Evolutionary conservation across 1,140 invertebrate species (phyloP), one percentile per base, ranked within the genome.

Genomic region (Bradysia coprophila): DNA sequence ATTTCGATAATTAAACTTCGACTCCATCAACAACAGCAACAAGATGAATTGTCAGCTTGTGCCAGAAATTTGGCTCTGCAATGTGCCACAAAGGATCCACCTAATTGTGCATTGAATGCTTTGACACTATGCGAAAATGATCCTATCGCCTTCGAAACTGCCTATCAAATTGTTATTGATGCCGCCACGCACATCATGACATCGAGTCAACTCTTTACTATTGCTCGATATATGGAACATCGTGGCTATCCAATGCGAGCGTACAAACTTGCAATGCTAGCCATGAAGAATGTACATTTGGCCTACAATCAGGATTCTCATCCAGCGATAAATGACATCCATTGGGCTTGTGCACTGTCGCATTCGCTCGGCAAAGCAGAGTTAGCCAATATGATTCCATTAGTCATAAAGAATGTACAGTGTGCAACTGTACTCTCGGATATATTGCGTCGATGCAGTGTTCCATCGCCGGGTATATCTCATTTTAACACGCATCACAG

Each of bases 241-340:
- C 59, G 82, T 2, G 80, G 80, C 0, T 84, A 86, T 59, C 80
- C 82, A 2, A 73, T 77, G 9, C 63, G 82, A 13, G 84, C 83
- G 3, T 87, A 85, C 64, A 75, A 83, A 45, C 65, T 89, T n/a
- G 81, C 83, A 9, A 71, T 84, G 45, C 62, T 88, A 6, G 83
- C 83, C 10, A 85, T 88, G 77, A 75, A 84, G 51, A 82, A 81
- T 56, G 72, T 89, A 11, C 79, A 84, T 59, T 65, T 88, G 24
- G 77, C 80, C 20, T 86, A 86, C 55, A 87, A 87, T 67, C 82
- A 85, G 74, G 85, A 88, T 62, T 78, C 81, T 13, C 82, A 87
- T 65, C 82, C 81, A 4, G 81, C 81, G 42, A 86, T 87, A 49
- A 80, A 80, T 49, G 83, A 90, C 58, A 86, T 88, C 52, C 82